phyloP scores from a whole-genome alignment of 2,797 vertebrate species.

The Tadarida brasiliensis region DNA sequence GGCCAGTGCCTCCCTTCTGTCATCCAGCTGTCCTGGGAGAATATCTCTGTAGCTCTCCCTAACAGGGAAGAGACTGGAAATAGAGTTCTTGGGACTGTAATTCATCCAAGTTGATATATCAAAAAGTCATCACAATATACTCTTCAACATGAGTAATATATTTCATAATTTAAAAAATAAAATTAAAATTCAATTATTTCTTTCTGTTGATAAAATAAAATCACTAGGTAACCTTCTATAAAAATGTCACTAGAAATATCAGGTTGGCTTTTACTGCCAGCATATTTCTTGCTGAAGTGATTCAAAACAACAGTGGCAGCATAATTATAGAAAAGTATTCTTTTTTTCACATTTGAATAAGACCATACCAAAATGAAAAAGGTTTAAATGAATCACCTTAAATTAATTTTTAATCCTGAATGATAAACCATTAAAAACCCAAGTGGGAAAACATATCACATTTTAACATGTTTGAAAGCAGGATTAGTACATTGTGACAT shows the following conservation, averaged over 20 bases:
- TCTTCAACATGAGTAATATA: not conserved
- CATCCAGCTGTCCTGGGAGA: not conserved
- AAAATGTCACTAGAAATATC: not conserved
- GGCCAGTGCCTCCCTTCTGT: not conserved
- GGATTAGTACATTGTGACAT: not conserved
- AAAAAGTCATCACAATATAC: not conserved
- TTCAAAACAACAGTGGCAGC: not conserved
- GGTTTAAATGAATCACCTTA: not conserved
- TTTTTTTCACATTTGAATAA: constrained; percentile 22
- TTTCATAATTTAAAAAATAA: constrained; percentile 1
- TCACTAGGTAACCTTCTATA: not conserved
- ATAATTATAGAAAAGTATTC: constrained; percentile 13
- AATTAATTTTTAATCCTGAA: constrained; percentile 12
- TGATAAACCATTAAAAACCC: not conserved
- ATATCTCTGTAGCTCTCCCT: not conserved
- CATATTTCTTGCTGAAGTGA: not conserved
- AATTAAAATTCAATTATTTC: not conserved
- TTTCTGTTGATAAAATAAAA: constrained; percentile 38
- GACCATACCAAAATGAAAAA: not conserved
- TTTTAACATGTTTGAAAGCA: not conserved
- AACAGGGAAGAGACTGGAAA: not conserved
- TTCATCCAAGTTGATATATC: not conserved
- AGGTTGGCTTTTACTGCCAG: not conserved
- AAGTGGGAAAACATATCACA: not conserved
- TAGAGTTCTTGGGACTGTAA: not conserved